A percentile compares a stretch with the other conserved stretches of the same genome.
Conservation (phyloP, 2,113 vertebrate genomes). For the Gnathonemus echidnorhynchus region DNA sequence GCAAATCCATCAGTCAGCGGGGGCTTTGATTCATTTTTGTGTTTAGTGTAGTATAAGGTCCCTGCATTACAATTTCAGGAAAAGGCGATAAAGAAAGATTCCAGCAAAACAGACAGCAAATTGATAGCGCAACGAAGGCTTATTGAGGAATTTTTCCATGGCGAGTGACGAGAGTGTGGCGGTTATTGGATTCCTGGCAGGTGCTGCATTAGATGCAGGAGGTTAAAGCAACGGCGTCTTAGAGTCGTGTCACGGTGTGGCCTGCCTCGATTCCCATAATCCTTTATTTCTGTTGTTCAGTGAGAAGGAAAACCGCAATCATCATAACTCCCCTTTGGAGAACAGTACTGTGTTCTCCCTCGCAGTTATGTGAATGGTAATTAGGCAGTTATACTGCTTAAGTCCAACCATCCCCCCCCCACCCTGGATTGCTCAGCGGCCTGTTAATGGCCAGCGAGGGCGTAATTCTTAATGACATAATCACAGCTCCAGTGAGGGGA, state of each 20-base stretch:
- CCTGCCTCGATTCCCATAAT: not conserved
- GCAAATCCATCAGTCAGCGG: not conserved
- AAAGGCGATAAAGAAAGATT: not conserved
- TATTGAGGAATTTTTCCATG: not conserved
- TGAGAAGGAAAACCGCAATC: not conserved
- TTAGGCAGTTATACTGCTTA: not conserved
- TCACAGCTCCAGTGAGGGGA: not conserved
- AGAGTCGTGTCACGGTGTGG: not conserved
- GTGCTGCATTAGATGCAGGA: not conserved
- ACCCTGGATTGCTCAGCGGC: not conserved
- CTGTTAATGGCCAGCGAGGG: not conserved
- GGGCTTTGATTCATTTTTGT: not conserved
- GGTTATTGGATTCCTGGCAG: not conserved
- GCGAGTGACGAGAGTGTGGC: not conserved
- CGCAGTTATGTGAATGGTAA: not conserved
- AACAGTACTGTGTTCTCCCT: not conserved
- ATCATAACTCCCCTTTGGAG: not conserved
- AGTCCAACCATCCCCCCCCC: not conserved
- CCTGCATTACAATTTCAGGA: not conserved
- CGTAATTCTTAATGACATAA: not conserved
- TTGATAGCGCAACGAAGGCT: not conserved
- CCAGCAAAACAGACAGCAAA: not conserved
- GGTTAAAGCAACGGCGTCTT: not conserved
- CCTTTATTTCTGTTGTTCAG: not conserved
- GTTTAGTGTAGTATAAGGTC: not conserved